Evolutionary conservation across 1,140 invertebrate species (phyloP), one percentile per base, ranked within the genome.

Genomic region (Onthophagus taurus): DNA sequence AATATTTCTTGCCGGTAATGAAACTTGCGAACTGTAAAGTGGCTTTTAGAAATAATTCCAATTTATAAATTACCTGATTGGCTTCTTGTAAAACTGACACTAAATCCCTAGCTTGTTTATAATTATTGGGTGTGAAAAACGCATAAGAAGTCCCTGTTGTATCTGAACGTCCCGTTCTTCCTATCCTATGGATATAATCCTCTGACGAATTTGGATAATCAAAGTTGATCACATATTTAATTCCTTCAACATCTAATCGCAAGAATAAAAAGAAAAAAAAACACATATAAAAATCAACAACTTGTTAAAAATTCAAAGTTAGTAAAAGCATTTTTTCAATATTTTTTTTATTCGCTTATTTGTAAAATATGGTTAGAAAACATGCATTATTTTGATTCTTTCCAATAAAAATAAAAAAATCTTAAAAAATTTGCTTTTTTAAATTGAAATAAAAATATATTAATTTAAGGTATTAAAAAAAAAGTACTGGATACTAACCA

Each of bases 221-320:
- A 75, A 85, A 97, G 71, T 98, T 98, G 63, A 98, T 92, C 43
- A 98, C 94, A 77, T 87, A 95, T 69, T 93, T 94, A 48, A 98
- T 91, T 67, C 95, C 93, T 69, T 94, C 88, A 57, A 98, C 93
- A 92, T 89, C 94, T 68, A 97, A 41, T 23, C 16, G 29, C 24
- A 41, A 16, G 29, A 26, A 29, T n/a, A 26, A 37, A 37, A 16
- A 14, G 20, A 12, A 37, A 8, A 21, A 16, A 21, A 21, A 37
- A n/a, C 5, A 20, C 8, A 12, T 37, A 20, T 21, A 37, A 37
- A 21, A 18, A 37, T 21, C 24, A 21, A 37, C 24, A 21, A 37
- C 17, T 18, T 34, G 31, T 18, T 9, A 16, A 18, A 34, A 9
- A 16, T 18, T n/a, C 19, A 17, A 17, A 17, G n/a, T 34, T 14